A percentile compares a stretch with the other conserved stretches of the same genome.
phyloP scores from a whole-genome alignment of 2,113 vertebrate genomes.

The Indicator maculatus region DNA sequence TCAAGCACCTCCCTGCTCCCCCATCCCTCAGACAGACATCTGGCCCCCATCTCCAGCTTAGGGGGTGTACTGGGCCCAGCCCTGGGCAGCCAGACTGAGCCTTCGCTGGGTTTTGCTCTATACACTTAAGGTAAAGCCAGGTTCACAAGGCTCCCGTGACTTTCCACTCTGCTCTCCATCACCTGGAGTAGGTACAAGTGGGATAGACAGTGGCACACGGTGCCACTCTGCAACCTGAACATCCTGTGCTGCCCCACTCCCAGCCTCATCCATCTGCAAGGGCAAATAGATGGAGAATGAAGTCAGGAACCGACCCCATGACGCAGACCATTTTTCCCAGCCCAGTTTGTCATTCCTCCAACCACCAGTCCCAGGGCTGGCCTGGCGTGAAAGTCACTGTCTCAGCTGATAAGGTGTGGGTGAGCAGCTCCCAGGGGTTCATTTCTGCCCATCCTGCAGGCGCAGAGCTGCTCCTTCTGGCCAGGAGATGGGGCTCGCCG shows the following conservation, averaged over 20 bases:
- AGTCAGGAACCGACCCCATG: not conserved
- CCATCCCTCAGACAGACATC: not conserved
- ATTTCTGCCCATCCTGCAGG: not conserved
- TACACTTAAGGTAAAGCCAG: not conserved
- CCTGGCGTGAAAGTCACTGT: not conserved
- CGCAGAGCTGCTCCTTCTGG: not conserved
- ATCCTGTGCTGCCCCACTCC: not conserved
- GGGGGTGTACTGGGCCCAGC: too few species aligned
- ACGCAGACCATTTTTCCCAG: not conserved
- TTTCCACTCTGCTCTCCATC: not conserved
- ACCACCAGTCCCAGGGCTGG: not conserved
- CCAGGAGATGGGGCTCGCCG: conserved; percentile 65
- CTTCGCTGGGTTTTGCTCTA: not conserved
- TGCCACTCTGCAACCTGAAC: not conserved
- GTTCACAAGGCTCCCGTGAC: not conserved
- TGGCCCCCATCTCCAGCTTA: not conserved
- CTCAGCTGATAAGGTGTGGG: not conserved
- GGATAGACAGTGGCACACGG: fast-evolving
- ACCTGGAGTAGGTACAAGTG: fast-evolving
- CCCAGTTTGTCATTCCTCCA: not conserved
- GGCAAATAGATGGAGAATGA: not conserved
- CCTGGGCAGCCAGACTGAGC: not conserved
- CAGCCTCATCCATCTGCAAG: not conserved
- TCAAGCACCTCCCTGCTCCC: not conserved
- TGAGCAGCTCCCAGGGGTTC: not conserved